phyloP scores from a whole-genome alignment of 2,113 vertebrate species.

The Struthidea cinerea region DNA sequence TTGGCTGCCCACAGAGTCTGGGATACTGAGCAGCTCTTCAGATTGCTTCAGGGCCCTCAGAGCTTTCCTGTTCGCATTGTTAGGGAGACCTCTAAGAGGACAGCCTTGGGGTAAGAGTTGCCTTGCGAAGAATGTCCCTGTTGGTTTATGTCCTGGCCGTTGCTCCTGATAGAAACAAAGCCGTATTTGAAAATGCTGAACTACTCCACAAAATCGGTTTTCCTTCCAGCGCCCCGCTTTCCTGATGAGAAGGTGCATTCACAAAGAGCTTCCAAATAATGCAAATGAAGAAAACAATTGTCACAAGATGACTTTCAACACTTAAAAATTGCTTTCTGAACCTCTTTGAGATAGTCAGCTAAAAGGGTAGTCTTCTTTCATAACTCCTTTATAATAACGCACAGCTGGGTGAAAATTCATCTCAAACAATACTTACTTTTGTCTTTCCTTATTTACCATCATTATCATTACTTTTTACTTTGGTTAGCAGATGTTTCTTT shows the following conservation, averaged over 20 bases:
- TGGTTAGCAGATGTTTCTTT: conserved; percentile 77
- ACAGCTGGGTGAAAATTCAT: conserved; percentile 61
- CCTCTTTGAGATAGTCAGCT: neutral
- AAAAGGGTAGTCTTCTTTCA: neutral
- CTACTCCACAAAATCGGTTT: neutral
- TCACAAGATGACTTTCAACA: neutral
- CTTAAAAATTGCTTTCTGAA: conserved; percentile 17
- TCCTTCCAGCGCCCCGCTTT: neutral
- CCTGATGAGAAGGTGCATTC: neutral
- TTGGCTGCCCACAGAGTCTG: neutral
- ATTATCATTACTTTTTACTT: conserved; percentile 68
- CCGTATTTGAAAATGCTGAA: neutral
- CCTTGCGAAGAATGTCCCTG: neutral
- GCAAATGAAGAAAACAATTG: neutral
- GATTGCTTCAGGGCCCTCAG: neutral
- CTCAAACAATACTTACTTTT: conserved; percentile 64
- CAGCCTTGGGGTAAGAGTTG: neutral
- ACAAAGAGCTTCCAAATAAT: neutral
- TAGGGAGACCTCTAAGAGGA: neutral
- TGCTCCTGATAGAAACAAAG: neutral
- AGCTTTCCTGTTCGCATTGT: neutral
- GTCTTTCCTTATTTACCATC: conserved; percentile 67
- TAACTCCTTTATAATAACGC: neutral
- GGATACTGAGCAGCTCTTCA: neutral
- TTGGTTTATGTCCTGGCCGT: neutral